Percentiles rank a stretch among this genome's conserved stretches.
Conservation (phyloP, 1,140 invertebrate species). For the Drosophila repletoides region DNA sequence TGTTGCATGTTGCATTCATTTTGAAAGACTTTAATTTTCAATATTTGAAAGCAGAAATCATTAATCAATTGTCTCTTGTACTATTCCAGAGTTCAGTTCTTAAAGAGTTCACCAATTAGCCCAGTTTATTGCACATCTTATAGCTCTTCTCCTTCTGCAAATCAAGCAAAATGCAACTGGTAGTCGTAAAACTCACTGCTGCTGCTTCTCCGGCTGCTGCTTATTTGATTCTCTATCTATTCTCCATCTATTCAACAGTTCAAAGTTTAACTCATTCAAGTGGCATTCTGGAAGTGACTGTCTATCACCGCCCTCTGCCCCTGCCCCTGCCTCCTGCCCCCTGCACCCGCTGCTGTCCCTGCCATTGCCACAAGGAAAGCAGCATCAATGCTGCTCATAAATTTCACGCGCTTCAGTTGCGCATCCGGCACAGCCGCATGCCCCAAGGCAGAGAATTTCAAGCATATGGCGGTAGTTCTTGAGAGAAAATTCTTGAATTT, state of each 20-base stretch:
- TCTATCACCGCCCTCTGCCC: conserved; percentile 42
- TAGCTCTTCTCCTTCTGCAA: no score
- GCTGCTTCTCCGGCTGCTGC: conserved; percentile 1
- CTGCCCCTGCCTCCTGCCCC: not conserved
- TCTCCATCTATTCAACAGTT: conserved; percentile 46
- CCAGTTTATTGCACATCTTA: conserved; percentile 55
- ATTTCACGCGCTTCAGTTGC: conserved; percentile 73
- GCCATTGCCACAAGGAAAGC: not conserved
- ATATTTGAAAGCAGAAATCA: no score
- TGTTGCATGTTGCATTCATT: conserved; percentile 5
- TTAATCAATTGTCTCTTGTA: conserved; percentile 49
- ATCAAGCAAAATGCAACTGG: conserved; percentile 43
- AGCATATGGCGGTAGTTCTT: conserved; percentile 66
- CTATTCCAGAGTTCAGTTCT: no score
- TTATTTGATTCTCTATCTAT: conserved; percentile 8
- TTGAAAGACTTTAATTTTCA: no score
- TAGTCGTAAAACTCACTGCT: conserved; percentile 22
- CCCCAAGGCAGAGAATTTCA: conserved; percentile 28
- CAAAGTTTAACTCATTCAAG: conserved; percentile 70
- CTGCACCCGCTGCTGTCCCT: conserved; percentile 7
- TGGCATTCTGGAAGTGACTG: conserved; percentile 61
- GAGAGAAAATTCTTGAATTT: conserved; percentile 46
- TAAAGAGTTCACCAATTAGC: conserved; percentile 59
- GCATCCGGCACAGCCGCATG: conserved; percentile 56
- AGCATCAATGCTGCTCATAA: conserved; percentile 46